These are phyloP conservation scores for Cartodere bifasciata DNA, from an alignment of 2,888 invertebrate species.

Conservation along the genomic window DNA sequence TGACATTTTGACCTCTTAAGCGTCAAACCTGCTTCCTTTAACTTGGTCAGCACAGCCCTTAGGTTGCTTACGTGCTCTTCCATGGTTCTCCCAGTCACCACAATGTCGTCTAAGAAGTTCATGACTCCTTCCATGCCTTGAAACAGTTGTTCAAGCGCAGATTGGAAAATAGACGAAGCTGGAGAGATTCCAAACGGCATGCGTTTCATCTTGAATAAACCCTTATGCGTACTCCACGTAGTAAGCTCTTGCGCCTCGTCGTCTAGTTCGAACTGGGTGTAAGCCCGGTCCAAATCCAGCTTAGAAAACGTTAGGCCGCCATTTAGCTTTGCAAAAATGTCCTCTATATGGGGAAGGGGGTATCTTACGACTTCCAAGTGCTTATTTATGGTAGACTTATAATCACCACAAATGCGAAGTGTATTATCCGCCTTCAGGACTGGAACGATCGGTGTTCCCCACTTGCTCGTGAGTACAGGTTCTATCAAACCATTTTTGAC, in stretches of 20 bases:
- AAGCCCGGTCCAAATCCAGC: constrained; percentile 1
- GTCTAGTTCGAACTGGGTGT: constrained; percentile 2
- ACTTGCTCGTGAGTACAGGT: too few species aligned
- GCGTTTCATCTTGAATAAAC: constrained; percentile 24
- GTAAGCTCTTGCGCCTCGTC: constrained; percentile 1
- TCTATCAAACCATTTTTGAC: too few species aligned
- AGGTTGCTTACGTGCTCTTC: constrained; percentile 18
- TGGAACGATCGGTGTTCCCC: constrained; percentile 1
- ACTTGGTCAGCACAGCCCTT: constrained; percentile 17
- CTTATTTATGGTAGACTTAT: constrained; percentile 2
- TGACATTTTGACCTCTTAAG: constrained; percentile 24
- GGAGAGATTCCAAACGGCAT: constrained; percentile 28
- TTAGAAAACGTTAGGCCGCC: constrained; percentile 4
- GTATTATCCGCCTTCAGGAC: neutral
- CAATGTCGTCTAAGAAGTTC: constrained; percentile 24
- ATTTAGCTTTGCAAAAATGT: neutral
- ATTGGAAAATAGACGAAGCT: constrained; percentile 27
- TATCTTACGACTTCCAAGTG: neutral
- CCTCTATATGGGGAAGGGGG: constrained; percentile 2
- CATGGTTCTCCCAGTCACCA: constrained; percentile 19
- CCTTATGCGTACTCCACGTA: constrained; percentile 23
- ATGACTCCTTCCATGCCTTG: constrained; percentile 20
- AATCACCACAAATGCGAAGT: constrained; percentile 3
- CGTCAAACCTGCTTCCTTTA: constrained; percentile 19
- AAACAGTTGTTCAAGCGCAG: constrained; percentile 24